Evolutionary conservation across 2,888 invertebrate species (phyloP).

Genomic region (Lithodes maja): DNA sequence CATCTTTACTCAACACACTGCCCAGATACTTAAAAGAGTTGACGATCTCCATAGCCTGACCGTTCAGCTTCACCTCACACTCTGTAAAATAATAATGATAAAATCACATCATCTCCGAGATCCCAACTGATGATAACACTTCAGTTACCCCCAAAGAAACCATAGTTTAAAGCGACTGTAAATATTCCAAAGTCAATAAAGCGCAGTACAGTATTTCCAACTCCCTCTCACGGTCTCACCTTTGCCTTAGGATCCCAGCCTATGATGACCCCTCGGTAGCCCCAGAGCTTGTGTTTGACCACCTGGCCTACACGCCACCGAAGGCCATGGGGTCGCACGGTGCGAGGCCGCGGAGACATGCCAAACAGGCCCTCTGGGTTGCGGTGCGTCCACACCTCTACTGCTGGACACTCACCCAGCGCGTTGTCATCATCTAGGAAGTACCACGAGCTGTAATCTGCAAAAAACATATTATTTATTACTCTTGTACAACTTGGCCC

Average conservation of each 20-base stretch:
- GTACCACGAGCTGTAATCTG: conserved; percentile 61
- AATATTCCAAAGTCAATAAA: too few relatives aligned
- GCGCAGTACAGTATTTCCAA: too few relatives aligned
- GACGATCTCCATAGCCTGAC: too few relatives aligned
- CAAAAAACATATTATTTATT: neutral
- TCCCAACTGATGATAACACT: too few relatives aligned
- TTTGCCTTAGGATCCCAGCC: conserved; percentile 77
- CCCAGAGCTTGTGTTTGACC: conserved; percentile 75
- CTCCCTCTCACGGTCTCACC: conserved; percentile 15
- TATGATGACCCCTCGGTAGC: conserved; percentile 77
- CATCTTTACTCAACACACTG: too few relatives aligned
- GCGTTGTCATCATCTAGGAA: conserved; percentile 43
- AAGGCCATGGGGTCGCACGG: conserved; percentile 75
- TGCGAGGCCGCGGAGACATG: conserved; percentile 75
- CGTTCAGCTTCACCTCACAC: too few relatives aligned
- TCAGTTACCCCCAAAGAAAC: too few relatives aligned
- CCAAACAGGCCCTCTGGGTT: conserved; percentile 74
- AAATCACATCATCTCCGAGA: too few relatives aligned
- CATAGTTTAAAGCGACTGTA: too few relatives aligned
- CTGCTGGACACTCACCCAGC: conserved; percentile 75
- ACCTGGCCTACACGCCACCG: conserved; percentile 78
- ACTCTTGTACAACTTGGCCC: too few relatives aligned
- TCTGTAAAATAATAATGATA: too few relatives aligned
- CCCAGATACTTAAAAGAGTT: too few relatives aligned
- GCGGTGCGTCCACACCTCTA: conserved; percentile 75